A percentile compares a stretch with the other conserved stretches of the same genome.
phyloP scores from a whole-genome alignment of 2,113 vertebrate species.

The Nyctibius bracteatus region DNA sequence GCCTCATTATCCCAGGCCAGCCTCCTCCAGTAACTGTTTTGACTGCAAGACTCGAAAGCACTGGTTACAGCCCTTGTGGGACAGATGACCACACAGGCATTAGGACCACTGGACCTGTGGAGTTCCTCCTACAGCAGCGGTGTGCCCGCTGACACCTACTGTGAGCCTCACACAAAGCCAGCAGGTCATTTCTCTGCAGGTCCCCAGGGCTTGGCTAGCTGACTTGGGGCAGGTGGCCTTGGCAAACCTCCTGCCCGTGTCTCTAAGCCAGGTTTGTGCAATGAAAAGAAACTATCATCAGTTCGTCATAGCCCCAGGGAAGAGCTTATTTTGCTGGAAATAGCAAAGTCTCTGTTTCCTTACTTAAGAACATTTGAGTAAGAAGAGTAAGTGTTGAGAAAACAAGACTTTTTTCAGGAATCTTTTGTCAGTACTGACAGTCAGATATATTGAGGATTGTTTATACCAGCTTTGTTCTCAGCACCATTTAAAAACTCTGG shows the following conservation, averaged over 20 bases:
- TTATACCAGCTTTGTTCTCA: not conserved
- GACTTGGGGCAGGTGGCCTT: not conserved
- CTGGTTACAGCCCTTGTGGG: not conserved
- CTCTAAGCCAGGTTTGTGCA: not conserved
- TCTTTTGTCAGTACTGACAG: not conserved
- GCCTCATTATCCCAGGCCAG: not conserved
- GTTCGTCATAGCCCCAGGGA: not conserved
- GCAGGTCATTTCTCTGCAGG: not conserved
- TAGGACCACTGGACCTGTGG: not conserved
- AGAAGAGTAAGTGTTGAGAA: slow-evolving; percentile 7
- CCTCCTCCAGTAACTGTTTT: not conserved
- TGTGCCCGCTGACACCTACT: not conserved
- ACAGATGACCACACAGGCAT: not conserved
- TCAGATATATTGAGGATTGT: not conserved
- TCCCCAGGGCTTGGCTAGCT: not conserved
- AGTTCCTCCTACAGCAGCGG: not conserved
- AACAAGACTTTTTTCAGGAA: not conserved
- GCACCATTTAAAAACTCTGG: not conserved
- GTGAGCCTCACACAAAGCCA: not conserved
- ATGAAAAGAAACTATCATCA: not conserved
- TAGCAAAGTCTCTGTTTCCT: not conserved
- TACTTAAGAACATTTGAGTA: not conserved
- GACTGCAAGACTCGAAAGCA: not conserved
- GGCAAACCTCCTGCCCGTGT: not conserved
- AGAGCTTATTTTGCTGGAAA: not conserved